phyloP scores from a whole-genome alignment of 1,140 invertebrate species.

The Drosophila cardini region DNA sequence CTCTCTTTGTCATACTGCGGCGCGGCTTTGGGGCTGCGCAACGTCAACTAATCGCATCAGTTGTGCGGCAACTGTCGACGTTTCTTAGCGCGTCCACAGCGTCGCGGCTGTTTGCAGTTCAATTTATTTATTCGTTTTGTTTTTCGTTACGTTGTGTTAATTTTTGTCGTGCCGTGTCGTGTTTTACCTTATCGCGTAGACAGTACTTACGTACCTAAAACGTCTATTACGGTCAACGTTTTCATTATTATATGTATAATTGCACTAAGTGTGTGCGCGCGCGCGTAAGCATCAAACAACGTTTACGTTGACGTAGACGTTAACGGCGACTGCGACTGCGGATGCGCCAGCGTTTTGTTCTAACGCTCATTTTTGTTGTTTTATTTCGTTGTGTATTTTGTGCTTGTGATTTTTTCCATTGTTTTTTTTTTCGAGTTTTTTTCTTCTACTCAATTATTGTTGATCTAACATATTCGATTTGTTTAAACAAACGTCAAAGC shows the following conservation, averaged over 20 bases:
- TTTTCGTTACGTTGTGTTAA: conserved; percentile 36
- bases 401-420: conserved; percentile 22
- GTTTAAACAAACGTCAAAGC: background rate
- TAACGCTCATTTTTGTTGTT: conserved; percentile 22
- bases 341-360: conserved; percentile 32
- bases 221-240: background rate
- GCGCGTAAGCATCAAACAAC: conserved; percentile 52
- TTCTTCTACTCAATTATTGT: background rate
- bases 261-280: conserved; percentile 38
- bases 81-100: conserved; percentile 54
- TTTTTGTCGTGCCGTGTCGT: conserved; percentile 15
- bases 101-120: conserved; percentile 32
- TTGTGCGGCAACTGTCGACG: conserved; percentile 73
- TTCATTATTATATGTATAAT: background rate
- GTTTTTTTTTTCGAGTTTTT: background rate
- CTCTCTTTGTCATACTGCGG: background rate
- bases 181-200: conserved; percentile 2
- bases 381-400: conserved; percentile 34
- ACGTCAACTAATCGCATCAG: conserved; percentile 54
- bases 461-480: conserved; percentile 18
- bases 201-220: background rate
- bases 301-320: conserved; percentile 5
- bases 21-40: conserved; percentile 45
- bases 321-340: conserved; percentile 19
- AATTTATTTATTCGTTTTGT: conserved; percentile 8